Conservation (phyloP, 2,113 vertebrate species). For the Lichenostomus cassidix region DNA sequence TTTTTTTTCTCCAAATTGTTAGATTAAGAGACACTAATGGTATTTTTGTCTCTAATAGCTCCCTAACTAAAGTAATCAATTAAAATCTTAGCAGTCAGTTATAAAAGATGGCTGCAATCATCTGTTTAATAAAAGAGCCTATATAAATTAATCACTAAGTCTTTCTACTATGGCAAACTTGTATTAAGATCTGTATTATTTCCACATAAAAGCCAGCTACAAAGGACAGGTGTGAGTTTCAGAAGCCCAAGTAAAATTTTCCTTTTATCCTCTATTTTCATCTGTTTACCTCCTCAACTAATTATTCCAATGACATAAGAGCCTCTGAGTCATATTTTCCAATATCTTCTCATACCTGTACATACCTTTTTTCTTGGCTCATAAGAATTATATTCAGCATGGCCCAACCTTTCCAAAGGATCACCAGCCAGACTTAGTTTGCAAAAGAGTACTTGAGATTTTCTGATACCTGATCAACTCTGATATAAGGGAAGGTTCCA, state of each 20-base stretch:
- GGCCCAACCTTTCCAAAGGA: background rate
- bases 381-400: background rate
- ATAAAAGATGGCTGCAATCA: background rate
- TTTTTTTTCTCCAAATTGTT: background rate
- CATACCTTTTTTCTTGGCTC: background rate
- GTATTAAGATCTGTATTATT: background rate
- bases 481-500: background rate
- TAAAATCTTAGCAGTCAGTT: background rate
- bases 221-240: background rate
- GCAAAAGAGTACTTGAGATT: background rate
- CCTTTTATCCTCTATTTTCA: background rate
- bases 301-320: background rate
- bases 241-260: background rate
- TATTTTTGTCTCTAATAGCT: background rate
- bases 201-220: background rate
- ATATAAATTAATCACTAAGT: background rate
- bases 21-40: background rate
- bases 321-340: background rate
- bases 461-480: background rate
- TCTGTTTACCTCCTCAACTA: background rate
- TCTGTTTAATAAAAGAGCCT: background rate
- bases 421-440: background rate
- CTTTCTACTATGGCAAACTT: background rate
- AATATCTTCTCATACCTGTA: background rate
- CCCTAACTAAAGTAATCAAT: background rate